phyloP scores from a whole-genome alignment of 1,140 invertebrate genomes.

The Hormaphis cornu region DNA sequence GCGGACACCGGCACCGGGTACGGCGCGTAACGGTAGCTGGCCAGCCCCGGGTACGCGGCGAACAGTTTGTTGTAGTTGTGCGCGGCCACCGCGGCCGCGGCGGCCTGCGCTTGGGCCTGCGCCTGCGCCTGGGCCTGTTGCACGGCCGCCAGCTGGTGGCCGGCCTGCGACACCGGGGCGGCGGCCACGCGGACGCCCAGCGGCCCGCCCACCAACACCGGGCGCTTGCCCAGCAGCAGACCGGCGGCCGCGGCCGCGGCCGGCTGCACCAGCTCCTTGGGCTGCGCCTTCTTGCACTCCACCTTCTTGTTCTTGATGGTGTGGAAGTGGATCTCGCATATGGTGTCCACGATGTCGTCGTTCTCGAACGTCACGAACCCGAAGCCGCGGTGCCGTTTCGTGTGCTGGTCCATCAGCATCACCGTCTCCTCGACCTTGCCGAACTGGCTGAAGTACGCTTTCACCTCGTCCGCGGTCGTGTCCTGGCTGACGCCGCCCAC shows the following conservation, averaged over 20 bases:
- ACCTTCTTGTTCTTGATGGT: conserved; percentile 90
- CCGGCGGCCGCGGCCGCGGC: conserved; percentile 39
- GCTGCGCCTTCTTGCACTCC: conserved; percentile 86
- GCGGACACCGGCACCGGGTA: conserved; percentile 53
- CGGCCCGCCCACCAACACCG: conserved; percentile 52
- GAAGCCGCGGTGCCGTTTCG: conserved; percentile 79
- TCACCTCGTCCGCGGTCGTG: conserved; percentile 81
- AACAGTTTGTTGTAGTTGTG: conserved; percentile 59
- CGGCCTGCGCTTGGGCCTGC: conserved; percentile 46
- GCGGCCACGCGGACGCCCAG: conserved; percentile 54
- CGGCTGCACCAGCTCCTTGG: conserved; percentile 76
- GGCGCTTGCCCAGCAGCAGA: conserved; percentile 60
- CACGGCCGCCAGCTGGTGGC: conserved; percentile 44
- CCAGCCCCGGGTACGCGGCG: conserved; percentile 53
- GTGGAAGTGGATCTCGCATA: conserved; percentile 86
- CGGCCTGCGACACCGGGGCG: conserved; percentile 47
- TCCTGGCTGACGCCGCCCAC: conserved; percentile 85
- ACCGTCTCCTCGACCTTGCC: conserved; percentile 86
- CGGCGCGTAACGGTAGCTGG: conserved; percentile 62
- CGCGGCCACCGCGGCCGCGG: conserved; percentile 44
- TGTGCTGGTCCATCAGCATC: conserved; percentile 91
- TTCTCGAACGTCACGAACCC: conserved; percentile 88
- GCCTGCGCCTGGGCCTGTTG: conserved; percentile 50
- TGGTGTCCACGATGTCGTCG: conserved; percentile 80
- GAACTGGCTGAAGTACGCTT: conserved; percentile 83